Percentiles rank a stretch among this genome's conserved stretches.
Conservation (phyloP, 2,888 invertebrate species). For the Trimorus sp. region DNA sequence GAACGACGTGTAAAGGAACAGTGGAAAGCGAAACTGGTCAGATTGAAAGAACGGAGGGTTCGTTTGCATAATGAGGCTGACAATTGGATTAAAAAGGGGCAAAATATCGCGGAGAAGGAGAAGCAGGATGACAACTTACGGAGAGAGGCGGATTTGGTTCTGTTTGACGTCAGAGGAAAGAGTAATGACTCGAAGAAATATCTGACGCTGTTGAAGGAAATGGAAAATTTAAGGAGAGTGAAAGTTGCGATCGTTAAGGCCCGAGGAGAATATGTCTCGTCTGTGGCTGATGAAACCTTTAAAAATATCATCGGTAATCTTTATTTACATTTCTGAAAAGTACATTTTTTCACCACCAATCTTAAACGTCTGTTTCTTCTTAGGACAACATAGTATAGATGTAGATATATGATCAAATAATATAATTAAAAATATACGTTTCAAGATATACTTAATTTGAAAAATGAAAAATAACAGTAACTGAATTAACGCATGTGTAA, state of each 20-base stretch:
- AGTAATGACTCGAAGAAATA: conserved; percentile 87
- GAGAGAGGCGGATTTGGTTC: conserved; percentile 86
- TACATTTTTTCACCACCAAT: too few species aligned
- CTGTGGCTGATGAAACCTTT: conserved; percentile 84
- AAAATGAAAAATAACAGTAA: too few species aligned
- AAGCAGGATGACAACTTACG: conserved; percentile 87
- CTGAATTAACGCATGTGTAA: too few species aligned
- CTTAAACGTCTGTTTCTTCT: too few species aligned
- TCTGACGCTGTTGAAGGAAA: conserved; percentile 85
- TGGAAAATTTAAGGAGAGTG: conserved; percentile 86
- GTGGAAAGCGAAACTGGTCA: conserved; percentile 79
- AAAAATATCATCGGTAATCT: conserved; percentile 84
- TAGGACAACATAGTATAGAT: too few species aligned
- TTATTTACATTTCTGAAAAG: too few species aligned
- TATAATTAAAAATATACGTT: too few species aligned
- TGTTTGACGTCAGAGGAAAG: conserved; percentile 87
- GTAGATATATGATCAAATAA: too few species aligned
- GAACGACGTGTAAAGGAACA: conserved; percentile 82
- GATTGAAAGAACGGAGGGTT: conserved; percentile 80
- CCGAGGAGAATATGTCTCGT: conserved; percentile 84
- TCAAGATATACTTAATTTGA: too few species aligned
- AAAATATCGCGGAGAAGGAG: conserved; percentile 84
- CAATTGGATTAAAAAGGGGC: conserved; percentile 86
- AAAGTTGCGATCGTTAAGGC: conserved; percentile 85
- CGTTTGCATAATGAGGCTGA: conserved; percentile 86